Percentiles rank a stretch among this genome's conserved stretches.
Evolutionary conservation across 2,888 invertebrate genomes (phyloP).

Genomic region (Eumerus sabulonum): DNA sequence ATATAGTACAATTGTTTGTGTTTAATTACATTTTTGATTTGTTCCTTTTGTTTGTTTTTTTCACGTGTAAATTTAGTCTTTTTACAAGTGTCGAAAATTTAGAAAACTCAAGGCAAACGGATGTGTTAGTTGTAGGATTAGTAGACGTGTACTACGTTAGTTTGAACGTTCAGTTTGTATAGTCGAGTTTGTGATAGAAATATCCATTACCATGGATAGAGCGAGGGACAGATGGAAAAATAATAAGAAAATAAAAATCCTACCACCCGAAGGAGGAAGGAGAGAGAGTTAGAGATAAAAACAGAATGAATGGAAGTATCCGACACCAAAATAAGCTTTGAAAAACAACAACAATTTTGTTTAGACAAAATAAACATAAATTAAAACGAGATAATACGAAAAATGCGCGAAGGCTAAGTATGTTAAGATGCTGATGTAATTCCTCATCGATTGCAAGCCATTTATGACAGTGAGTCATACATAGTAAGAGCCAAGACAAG

Average conservation of each 20-base stretch:
- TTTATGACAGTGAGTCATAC: no score
- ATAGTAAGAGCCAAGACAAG: no score
- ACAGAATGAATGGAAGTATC: conserved; percentile 1
- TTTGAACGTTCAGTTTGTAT: conserved; percentile 1
- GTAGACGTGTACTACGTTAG: conserved; percentile 5
- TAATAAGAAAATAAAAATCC: conserved; percentile 16
- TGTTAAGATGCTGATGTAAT: no score
- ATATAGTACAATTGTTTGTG: no score
- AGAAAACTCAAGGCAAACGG: no score
- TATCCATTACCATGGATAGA: conserved; percentile 18
- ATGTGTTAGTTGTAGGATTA: conserved; percentile 2
- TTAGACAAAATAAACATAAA: conserved; percentile 1
- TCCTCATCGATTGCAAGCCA: no score
- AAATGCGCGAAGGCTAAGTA: no score
- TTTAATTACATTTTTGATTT: no score
- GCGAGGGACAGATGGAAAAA: conserved; percentile 14
- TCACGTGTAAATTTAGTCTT: no score
- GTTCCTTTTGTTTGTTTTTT: no score
- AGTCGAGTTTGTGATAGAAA: conserved; percentile 2
- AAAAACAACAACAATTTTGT: conserved; percentile 47
- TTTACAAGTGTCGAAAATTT: no score
- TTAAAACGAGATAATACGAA: no score
- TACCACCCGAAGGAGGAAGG: conserved; percentile 25
- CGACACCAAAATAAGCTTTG: conserved; percentile 27
- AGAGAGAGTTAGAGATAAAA: neutral